These are phyloP conservation scores for Spea bombifrons DNA, from an alignment of 2,113 vertebrate genomes.

Conservation along the genomic window DNA sequence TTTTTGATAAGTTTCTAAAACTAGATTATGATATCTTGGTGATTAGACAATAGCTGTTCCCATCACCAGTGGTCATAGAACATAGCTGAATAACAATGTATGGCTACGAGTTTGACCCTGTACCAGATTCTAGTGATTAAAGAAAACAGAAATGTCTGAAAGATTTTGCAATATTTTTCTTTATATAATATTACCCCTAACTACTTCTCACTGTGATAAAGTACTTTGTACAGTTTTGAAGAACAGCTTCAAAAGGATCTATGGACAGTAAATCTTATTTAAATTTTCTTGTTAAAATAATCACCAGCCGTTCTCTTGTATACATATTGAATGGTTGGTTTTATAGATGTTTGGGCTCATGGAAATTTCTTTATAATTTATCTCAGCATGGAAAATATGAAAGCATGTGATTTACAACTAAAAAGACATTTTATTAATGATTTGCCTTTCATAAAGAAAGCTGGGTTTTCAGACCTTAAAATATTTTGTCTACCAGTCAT, in stretches of 20 bases:
- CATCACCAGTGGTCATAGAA: conserved; percentile 1
- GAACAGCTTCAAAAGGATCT: conserved; percentile 12
- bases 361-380: conserved; percentile 16
- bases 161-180: conserved; percentile 3
- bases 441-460: background rate
- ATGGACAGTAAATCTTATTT: conserved; percentile 19
- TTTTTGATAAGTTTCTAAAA: conserved; percentile 1
- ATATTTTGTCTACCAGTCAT: too few relatives aligned
- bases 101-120: conserved; percentile 11
- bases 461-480: too few relatives aligned
- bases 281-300: conserved; percentile 34
- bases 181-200: background rate
- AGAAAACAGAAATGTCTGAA: conserved; percentile 15
- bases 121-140: conserved; percentile 21
- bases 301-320: conserved; percentile 36
- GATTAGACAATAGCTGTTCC: background rate
- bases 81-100: conserved; percentile 7
- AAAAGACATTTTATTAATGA: background rate
- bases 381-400: conserved; percentile 14
- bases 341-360: conserved; percentile 2
- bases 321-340: conserved; percentile 14
- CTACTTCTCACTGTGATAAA: conserved; percentile 11
- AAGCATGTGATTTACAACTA: background rate
- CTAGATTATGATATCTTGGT: conserved; percentile 1
- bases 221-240: conserved; percentile 6